phyloP scores from a whole-genome alignment of 2,113 vertebrate genomes.

The Gavia stellata region DNA sequence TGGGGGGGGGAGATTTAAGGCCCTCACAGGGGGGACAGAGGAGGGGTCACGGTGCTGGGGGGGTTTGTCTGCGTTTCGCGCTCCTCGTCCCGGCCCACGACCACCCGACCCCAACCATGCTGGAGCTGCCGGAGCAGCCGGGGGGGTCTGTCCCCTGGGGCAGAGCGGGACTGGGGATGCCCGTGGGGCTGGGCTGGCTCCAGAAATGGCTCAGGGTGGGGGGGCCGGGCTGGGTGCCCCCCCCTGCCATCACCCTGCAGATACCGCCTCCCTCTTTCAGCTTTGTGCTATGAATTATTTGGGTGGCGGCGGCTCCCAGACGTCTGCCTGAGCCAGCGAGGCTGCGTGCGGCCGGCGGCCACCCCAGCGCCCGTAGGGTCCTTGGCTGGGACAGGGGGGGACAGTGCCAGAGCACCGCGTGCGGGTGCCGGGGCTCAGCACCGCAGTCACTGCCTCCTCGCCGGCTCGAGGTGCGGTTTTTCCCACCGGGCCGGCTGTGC shows the following conservation, averaged over 20 bases:
- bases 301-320: neutral
- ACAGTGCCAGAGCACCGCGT: accelerated
- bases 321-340: neutral
- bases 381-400: accelerated
- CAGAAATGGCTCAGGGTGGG: accelerated
- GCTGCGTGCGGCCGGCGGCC: accelerated
- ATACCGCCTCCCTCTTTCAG: neutral
- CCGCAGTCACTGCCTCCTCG: accelerated
- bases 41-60: neutral
- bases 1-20: accelerated
- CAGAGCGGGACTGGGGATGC: neutral
- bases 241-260: neutral
- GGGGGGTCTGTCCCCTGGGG: accelerated
- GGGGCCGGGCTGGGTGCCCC: accelerated
- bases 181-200: neutral
- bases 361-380: accelerated
- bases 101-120: accelerated
- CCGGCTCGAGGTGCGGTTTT: accelerated
- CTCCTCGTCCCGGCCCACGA: neutral
- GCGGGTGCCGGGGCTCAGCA: neutral
- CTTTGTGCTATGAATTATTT: neutral
- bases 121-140: neutral
- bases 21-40: accelerated
- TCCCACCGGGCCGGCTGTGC: neutral
- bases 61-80: accelerated